Percentiles rank a stretch among this genome's conserved stretches.
Evolutionary conservation across 2,797 vertebrate genomes (phyloP).

Genomic region (Cyprinella venusta): DNA sequence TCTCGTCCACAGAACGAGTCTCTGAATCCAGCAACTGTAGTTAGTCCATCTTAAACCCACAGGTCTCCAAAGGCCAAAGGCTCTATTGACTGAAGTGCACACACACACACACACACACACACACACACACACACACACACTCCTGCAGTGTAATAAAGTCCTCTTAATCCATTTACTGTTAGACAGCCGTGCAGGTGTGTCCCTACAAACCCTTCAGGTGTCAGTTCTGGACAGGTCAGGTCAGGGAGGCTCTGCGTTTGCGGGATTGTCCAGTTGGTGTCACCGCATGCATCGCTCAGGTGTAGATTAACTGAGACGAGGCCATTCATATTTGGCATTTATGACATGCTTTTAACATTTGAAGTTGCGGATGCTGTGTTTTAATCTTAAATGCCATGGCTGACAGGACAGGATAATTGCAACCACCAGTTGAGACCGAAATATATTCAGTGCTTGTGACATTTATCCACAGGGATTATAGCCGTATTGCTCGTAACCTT

Average conservation of each 20-base stretch:
- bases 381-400: slow-evolving; percentile 17
- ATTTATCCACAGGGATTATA: slow-evolving; percentile 30
- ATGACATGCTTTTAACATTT: not conserved
- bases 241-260: slow-evolving; percentile 48
- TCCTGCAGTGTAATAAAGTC: slow-evolving; percentile 68
- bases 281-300: not conserved
- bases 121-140: slow-evolving; percentile 64
- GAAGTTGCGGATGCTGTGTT: not conserved
- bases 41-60: slow-evolving; percentile 70
- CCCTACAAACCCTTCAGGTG: slow-evolving; percentile 18
- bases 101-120: slow-evolving; percentile 63
- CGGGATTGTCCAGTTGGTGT: not conserved
- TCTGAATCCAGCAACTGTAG: slow-evolving; percentile 33
- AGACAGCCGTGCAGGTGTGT: slow-evolving; percentile 64
- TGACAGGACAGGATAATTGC: slow-evolving; percentile 28
- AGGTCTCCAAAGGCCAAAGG: slow-evolving; percentile 65
- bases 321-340: not conserved
- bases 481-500: slow-evolving; percentile 22
- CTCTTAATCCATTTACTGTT: slow-evolving; percentile 67
- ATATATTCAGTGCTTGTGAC: slow-evolving; percentile 13
- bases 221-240: slow-evolving; percentile 22
- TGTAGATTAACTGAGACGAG: not conserved
- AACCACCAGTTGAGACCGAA: slow-evolving; percentile 10
- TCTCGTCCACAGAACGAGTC: slow-evolving; percentile 43
- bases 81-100: slow-evolving; percentile 65